Conservation (phyloP, 2,888 invertebrate genomes). For the Pseudococcus jackbeardsleyi region DNA sequence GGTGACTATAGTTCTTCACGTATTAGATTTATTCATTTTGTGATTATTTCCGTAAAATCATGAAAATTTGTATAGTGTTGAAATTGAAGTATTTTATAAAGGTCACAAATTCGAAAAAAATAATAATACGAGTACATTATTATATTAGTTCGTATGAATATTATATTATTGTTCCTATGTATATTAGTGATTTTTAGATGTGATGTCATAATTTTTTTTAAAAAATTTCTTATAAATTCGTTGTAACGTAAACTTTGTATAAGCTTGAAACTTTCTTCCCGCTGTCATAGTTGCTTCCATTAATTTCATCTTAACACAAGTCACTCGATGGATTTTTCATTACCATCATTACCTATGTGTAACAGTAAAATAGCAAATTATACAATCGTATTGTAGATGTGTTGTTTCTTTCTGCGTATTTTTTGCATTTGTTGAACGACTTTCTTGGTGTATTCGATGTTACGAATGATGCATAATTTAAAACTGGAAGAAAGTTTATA, state of each 20-base stretch:
- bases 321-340: not conserved
- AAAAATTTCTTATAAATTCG: not conserved
- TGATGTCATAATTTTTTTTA: conserved; percentile 8
- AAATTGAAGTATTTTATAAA: not conserved
- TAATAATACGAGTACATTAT: not conserved
- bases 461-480: no score
- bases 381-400: not conserved
- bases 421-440: not conserved
- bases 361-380: conserved; percentile 17
- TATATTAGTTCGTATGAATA: not conserved
- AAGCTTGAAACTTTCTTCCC: not conserved
- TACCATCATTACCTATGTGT: not conserved
- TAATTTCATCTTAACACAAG: not conserved
- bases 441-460: no score
- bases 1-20: not conserved
- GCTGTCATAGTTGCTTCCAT: conserved; percentile 33
- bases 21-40: not conserved
- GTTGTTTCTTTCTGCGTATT: not conserved
- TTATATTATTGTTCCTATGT: conserved; percentile 5
- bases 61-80: not conserved
- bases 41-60: not conserved
- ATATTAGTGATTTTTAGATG: conserved; percentile 30
- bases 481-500: no score
- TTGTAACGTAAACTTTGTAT: not conserved
- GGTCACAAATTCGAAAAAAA: not conserved